Evolutionary conservation across 2,888 invertebrate genomes (phyloP), one percentile per base, ranked within the genome.

Genomic region (Eupithecia dodoneata): DNA sequence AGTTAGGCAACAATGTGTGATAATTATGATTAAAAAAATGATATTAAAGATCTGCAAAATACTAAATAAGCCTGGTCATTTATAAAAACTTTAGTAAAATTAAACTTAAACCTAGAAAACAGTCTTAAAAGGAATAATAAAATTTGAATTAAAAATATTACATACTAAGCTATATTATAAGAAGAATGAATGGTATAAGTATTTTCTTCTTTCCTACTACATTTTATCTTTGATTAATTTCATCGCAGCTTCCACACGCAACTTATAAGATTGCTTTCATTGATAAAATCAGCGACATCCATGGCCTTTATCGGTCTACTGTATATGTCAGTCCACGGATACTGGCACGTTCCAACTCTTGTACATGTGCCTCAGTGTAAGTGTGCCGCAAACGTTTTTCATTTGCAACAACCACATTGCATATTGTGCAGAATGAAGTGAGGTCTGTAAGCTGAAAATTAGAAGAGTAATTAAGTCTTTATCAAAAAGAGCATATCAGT

Each of bases 371-470:
- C 0, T 90, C 88, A 0, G 86, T 75, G 0, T 63, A n/a, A 0
- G 90, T 79, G 72, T 93, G 93, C 0, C 86, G 83, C 44, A 81
- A 80, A 0, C 91, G 70, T 12, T 83, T 84, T 0, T 82, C 74
- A 0, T 86, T 80, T 0, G 81, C 66, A 0, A 91, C 85, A 0
- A 86, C 55, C 0, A 90, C 88, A 45, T 92, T 91, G 80, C 93
- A 93, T 42, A 92, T 85, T 0, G 92, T 91, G 75, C 93, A 93
- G 79, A 91, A 92, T 7, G 84, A 82, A 0, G 77, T 81, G 0
- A 82, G 81, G 2, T 78, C 76, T 2, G 83, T 83, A 0, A 92
- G 49, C 93, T 93, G 88, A 88, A 91, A 49, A 13, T 41, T 13
- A 42, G 6, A 66, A 42, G 6, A 42, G 13, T 18, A 18, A n/a